Conservation (phyloP, 2,797 vertebrate genomes). For the Enteromius treurensis region DNA sequence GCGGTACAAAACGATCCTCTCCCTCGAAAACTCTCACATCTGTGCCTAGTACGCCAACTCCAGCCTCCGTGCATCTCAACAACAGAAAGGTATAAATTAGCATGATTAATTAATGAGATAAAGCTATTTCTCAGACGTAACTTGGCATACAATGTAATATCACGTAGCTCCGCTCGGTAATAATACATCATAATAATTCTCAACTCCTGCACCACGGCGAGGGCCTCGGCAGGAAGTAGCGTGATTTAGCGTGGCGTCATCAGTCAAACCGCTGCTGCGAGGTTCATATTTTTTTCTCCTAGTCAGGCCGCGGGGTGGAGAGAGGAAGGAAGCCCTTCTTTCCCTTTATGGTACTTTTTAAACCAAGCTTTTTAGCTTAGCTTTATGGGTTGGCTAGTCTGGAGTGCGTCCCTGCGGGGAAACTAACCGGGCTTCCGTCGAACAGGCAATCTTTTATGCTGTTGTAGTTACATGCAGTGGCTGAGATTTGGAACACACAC, state of each 20-base stretch:
- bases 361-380: slow-evolving; percentile 56
- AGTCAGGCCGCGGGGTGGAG: slow-evolving; percentile 43
- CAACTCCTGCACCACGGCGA: slow-evolving; percentile 54
- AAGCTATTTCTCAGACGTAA: slow-evolving; percentile 62
- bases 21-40: slow-evolving; percentile 51
- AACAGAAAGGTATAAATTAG: slow-evolving; percentile 62
- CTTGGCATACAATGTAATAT: slow-evolving; percentile 64
- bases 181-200: slow-evolving; percentile 68
- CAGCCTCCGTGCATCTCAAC: slow-evolving; percentile 52
- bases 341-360: slow-evolving; percentile 50
- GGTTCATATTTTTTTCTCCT: slow-evolving; percentile 55
- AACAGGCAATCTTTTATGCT: slow-evolving; percentile 44
- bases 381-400: slow-evolving; percentile 58
- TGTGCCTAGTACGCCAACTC: slow-evolving; percentile 55
- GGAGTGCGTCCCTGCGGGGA: slow-evolving; percentile 43
- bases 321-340: slow-evolving; percentile 56
- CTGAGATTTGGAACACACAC: slow-evolving; percentile 12
- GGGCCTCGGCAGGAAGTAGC: slow-evolving; percentile 60
- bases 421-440: slow-evolving; percentile 37
- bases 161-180: slow-evolving; percentile 59
- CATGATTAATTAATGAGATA: slow-evolving; percentile 64
- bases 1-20: slow-evolving; percentile 47
- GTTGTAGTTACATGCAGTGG: slow-evolving; percentile 48
- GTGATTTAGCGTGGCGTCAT: slow-evolving; percentile 63
- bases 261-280: slow-evolving; percentile 55